Conservation (phyloP, 2,888 invertebrate genomes). For the Callyntrura sp. region DNA sequence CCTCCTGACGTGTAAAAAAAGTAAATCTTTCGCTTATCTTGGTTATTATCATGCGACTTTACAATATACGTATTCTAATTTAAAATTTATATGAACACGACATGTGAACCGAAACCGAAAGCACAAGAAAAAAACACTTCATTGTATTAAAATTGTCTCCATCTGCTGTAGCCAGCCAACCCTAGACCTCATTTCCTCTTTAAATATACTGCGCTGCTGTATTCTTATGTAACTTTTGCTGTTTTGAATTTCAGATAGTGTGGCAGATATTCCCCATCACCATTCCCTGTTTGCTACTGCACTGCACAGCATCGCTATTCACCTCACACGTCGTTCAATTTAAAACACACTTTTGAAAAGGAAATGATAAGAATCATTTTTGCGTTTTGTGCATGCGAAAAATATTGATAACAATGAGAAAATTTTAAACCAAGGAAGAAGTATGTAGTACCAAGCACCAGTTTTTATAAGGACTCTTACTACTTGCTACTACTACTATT, state of each 20-base stretch:
- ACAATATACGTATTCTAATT: neutral
- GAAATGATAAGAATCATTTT: conserved; percentile 62
- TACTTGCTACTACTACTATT: neutral
- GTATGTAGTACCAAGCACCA: neutral
- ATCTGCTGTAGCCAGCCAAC: neutral
- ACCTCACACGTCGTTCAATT: neutral
- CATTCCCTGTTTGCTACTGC: neutral
- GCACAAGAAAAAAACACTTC: neutral
- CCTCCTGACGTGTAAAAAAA: no score
- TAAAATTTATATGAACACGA: neutral
- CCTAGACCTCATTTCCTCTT: conserved; percentile 30
- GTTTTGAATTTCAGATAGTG: neutral
- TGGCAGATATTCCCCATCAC: no score
- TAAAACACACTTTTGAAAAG: conserved; percentile 35
- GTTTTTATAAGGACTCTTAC: neutral
- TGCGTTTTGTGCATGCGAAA: conserved; percentile 53
- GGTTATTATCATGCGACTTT: no score
- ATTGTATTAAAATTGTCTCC: neutral
- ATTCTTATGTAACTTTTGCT: conserved; percentile 35
- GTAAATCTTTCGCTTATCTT: no score
- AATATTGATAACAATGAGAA: conserved; percentile 61
- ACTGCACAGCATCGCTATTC: neutral
- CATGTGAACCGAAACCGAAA: no score
- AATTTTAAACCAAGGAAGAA: conserved; percentile 35
- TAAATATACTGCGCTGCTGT: no score